phyloP scores from a whole-genome alignment of 2,797 vertebrate species.

The Enteromius treurensis region DNA sequence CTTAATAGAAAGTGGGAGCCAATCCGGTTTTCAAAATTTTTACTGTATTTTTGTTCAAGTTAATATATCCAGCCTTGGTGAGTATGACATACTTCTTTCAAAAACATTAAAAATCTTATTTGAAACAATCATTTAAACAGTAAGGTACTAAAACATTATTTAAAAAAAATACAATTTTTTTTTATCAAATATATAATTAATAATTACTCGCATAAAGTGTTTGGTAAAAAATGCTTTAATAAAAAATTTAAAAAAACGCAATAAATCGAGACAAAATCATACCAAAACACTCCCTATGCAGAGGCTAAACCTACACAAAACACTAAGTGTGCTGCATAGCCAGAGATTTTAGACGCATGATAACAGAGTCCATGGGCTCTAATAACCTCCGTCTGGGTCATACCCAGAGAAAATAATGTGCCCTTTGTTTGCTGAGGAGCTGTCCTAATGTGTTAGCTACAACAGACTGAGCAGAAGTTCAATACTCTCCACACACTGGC shows the following conservation, averaged over 20 bases:
- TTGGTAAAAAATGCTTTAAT: not conserved
- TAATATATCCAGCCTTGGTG: not conserved
- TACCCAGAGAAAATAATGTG: conserved; percentile 31
- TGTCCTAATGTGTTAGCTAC: conserved; percentile 36
- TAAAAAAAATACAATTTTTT: not conserved
- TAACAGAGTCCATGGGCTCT: conserved; percentile 25
- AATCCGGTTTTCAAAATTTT: too few relatives aligned
- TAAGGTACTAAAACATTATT: not conserved
- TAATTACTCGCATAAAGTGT: not conserved
- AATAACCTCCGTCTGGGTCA: conserved; percentile 39
- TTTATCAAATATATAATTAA: too few relatives aligned
- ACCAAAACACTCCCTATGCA: not conserved
- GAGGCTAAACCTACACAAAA: not conserved
- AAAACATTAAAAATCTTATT: not conserved
- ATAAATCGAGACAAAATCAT: not conserved
- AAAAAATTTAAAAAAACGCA: not conserved
- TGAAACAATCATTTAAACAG: not conserved
- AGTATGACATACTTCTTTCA: not conserved
- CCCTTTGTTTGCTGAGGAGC: conserved; percentile 38
- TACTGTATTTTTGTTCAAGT: not conserved
- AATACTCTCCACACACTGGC: conserved; percentile 32
- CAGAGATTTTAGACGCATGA: conserved; percentile 21
- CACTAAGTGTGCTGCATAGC: not conserved
- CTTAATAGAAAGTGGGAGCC: too few relatives aligned
- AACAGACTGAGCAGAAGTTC: conserved; percentile 37